phyloP scores from a whole-genome alignment of 2,113 vertebrate genomes.

The Petroica traversi region DNA sequence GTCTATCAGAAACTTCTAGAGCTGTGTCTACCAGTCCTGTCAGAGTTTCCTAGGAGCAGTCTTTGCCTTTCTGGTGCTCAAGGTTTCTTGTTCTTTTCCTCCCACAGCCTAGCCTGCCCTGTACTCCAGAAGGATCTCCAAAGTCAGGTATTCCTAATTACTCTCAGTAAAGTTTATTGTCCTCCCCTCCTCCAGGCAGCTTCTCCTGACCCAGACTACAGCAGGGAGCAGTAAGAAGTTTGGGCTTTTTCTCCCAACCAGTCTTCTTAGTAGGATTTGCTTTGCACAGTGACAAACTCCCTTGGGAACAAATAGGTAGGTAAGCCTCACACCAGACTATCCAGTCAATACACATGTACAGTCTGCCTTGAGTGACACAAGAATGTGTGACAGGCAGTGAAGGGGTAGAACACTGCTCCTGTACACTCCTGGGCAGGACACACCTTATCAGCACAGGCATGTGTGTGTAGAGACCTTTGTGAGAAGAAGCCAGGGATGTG shows the following conservation, averaged over 20 bases:
- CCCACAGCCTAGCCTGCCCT: neutral
- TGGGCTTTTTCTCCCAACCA: neutral
- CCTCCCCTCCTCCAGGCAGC: neutral
- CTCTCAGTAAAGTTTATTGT: neutral
- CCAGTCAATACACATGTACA: too few relatives aligned
- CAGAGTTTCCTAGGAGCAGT: neutral
- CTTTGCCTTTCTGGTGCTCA: neutral
- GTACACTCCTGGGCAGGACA: fast-evolving
- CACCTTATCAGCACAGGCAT: neutral
- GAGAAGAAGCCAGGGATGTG: neutral
- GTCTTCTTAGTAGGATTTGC: neutral
- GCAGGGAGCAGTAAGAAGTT: neutral
- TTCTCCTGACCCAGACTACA: neutral
- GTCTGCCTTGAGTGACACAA: fast-evolving
- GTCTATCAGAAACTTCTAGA: neutral
- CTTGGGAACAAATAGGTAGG: neutral
- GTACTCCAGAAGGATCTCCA: neutral
- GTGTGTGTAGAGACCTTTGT: neutral
- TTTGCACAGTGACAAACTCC: neutral
- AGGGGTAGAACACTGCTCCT: neutral
- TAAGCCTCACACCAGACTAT: neutral
- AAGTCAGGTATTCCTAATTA: neutral
- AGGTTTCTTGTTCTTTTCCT: neutral
- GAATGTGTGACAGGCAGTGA: neutral
- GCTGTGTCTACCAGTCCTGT: neutral